phyloP scores from a whole-genome alignment of 2,888 invertebrate species.

The Amblyjoppa proteus region DNA sequence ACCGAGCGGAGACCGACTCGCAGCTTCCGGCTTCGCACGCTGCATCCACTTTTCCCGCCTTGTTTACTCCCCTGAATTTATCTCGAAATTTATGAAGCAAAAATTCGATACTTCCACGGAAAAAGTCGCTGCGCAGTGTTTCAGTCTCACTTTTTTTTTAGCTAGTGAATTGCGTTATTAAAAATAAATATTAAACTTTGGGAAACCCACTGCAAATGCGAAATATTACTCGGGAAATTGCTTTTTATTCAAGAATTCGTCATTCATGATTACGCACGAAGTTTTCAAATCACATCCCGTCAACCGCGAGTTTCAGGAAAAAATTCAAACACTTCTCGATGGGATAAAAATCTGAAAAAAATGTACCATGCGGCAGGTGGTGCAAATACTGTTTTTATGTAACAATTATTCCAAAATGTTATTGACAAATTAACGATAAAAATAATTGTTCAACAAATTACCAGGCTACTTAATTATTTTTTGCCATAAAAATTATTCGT shows the following conservation, averaged over 20 bases:
- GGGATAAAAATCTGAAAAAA: too few species aligned
- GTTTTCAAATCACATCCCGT: background rate
- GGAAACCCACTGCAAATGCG: background rate
- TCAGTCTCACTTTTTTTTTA: background rate
- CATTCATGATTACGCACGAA: background rate
- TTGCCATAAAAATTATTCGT: too few species aligned
- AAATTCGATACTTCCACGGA: background rate
- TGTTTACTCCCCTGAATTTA: background rate
- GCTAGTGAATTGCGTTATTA: background rate
- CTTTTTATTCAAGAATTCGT: conserved; percentile 1
- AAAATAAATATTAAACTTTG: background rate
- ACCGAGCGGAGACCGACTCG: conserved; percentile 12
- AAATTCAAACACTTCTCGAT: too few species aligned
- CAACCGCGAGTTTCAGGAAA: too few species aligned
- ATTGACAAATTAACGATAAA: too few species aligned
- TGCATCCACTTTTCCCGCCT: background rate
- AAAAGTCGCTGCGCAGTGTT: background rate
- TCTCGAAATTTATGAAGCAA: background rate
- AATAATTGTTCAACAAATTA: too few species aligned
- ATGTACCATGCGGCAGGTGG: too few species aligned
- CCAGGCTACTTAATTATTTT: too few species aligned
- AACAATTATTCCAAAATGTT: too few species aligned
- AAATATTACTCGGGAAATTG: background rate
- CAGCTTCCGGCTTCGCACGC: conserved; percentile 23
- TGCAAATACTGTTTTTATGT: too few species aligned